Conservation (phyloP, 1,140 invertebrate species). For the Palaemon carinicauda region DNA sequence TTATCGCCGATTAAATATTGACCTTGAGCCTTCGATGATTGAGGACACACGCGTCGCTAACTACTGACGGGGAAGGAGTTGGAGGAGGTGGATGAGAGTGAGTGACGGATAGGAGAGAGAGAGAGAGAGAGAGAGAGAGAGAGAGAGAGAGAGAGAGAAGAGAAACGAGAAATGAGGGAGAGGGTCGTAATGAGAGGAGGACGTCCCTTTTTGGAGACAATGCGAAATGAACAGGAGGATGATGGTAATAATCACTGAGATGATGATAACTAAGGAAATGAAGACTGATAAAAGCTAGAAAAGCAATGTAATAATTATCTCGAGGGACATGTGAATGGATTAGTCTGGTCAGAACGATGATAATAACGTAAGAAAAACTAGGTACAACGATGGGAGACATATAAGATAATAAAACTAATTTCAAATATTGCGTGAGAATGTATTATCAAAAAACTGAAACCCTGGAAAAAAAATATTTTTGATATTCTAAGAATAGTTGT, state of each 20-base stretch:
- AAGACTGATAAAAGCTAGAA: background rate
- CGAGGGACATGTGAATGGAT: background rate
- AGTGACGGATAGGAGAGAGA: no score
- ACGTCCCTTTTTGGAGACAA: background rate
- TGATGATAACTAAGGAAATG: background rate
- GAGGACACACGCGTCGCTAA: conserved; percentile 44
- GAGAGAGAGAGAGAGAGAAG: conserved; percentile 8
- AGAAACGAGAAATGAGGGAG: background rate
- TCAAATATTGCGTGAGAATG: no score
- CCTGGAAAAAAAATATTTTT: no score
- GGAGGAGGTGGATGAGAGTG: background rate
- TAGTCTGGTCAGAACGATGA: no score
- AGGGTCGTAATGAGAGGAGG: background rate
- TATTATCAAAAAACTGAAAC: no score
- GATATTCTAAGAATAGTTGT: no score
- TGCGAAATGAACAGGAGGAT: background rate
- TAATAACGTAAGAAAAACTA: no score
- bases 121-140: conserved; percentile 16
- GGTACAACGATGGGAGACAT: no score
- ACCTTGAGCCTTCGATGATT: conserved; percentile 50
- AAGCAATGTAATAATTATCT: background rate
- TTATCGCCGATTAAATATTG: conserved; percentile 55
- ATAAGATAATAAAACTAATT: no score
- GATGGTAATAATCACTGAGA: background rate
- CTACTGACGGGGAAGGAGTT: conserved; percentile 34